phyloP scores from a whole-genome alignment of 2,797 vertebrate species.

The Cynopterus sphinx region DNA sequence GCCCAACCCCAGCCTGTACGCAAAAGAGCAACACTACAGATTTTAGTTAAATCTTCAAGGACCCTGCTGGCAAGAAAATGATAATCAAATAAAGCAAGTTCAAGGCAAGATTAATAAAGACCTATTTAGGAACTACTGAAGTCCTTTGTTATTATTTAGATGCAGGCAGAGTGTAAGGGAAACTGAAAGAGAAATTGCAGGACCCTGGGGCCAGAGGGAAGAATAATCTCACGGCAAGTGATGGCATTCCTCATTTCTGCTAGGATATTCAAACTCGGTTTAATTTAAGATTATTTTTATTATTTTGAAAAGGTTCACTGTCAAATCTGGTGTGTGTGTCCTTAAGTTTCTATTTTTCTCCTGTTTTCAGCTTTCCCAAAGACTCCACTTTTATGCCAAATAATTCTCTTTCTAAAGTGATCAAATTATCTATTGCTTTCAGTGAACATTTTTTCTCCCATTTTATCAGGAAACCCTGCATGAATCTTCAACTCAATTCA shows the following conservation, averaged over 20 bases:
- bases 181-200: too few species aligned
- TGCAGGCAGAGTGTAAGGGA: too few species aligned
- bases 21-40: background rate
- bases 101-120: background rate
- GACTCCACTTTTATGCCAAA: background rate
- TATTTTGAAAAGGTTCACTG: background rate
- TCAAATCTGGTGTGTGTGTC: background rate
- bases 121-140: too few species aligned
- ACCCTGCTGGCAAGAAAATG: background rate
- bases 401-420: background rate
- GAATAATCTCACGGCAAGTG: background rate
- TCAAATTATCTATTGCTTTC: background rate
- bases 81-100: background rate
- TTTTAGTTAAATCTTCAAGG: background rate
- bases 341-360: background rate
- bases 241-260: background rate
- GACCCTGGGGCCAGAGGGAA: background rate
- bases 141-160: too few species aligned
- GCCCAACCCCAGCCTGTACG: fast-evolving
- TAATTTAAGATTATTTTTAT: background rate
- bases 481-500: background rate
- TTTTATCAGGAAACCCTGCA: background rate
- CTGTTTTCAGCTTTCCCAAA: background rate
- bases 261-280: background rate
- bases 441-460: background rate